Evolutionary conservation across 2,113 vertebrate species (phyloP).

Genomic region (Gulo gulo): DNA sequence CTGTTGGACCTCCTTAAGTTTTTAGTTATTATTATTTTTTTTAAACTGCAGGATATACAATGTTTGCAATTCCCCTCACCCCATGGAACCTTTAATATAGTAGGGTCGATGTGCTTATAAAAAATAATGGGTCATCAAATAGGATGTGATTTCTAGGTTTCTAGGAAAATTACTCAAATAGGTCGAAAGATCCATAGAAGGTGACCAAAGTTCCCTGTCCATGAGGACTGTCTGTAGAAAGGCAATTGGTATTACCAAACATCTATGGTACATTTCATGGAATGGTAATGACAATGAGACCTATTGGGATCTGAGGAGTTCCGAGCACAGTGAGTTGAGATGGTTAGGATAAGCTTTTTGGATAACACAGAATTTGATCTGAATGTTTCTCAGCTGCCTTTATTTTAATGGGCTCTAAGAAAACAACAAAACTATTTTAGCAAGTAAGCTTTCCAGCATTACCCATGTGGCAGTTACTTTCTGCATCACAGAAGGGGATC

Average conservation of each 20-base stretch:
- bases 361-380: neutral
- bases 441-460: neutral
- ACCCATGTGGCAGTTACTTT: constrained; percentile 36
- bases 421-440: constrained; percentile 45
- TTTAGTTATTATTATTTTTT: neutral
- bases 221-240: neutral
- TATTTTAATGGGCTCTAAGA: constrained; percentile 11
- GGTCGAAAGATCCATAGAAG: neutral
- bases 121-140: neutral
- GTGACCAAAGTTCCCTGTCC: neutral
- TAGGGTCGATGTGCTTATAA: neutral
- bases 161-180: neutral
- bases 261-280: neutral
- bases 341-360: neutral
- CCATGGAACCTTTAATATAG: neutral
- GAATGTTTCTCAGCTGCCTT: constrained; percentile 13
- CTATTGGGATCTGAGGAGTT: neutral
- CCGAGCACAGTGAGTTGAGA: neutral
- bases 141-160: neutral
- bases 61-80: neutral
- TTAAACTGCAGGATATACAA: neutral
- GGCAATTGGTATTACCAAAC: neutral
- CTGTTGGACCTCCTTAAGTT: neutral
- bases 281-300: neutral
- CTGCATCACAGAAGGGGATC: neutral